These are phyloP conservation scores for Acronicta leporina DNA, from an alignment of 2,888 invertebrate species.

Conservation along the genomic window DNA sequence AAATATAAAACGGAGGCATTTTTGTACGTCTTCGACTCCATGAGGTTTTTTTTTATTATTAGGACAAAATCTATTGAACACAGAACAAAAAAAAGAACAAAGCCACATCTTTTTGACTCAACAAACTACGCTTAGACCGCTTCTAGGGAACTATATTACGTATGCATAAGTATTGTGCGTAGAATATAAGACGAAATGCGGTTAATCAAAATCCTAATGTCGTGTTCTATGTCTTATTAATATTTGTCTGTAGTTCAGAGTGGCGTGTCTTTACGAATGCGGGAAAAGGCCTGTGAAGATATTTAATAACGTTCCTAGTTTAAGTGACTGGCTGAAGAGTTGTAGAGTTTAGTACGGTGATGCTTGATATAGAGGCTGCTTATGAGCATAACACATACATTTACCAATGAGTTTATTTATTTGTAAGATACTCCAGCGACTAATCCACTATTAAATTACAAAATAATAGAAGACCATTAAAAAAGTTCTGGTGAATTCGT, in stretches of 20 bases:
- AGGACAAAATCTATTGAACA: too few relatives aligned
- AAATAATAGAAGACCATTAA: too few relatives aligned
- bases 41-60: too few relatives aligned
- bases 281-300: slow-evolving; percentile 9
- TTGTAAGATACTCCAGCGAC: too few relatives aligned
- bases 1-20: too few relatives aligned
- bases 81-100: too few relatives aligned
- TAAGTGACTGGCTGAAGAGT: slow-evolving; percentile 5
- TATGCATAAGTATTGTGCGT: slow-evolving; percentile 36
- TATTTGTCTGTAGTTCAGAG: slow-evolving; percentile 40
- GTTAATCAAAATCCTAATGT: slow-evolving; percentile 59
- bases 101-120: not conserved
- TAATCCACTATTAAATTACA: too few relatives aligned
- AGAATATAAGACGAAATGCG: slow-evolving; percentile 47
- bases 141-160: slow-evolving; percentile 32
- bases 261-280: slow-evolving; percentile 11
- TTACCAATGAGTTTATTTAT: too few relatives aligned
- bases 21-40: too few relatives aligned
- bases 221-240: slow-evolving; percentile 52
- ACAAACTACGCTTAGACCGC: slow-evolving; percentile 22
- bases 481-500: too few relatives aligned
- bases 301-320: slow-evolving; percentile 22
- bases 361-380: not conserved
- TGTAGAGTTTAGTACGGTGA: slow-evolving; percentile 11
- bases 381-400: too few relatives aligned